These are phyloP conservation scores for Habropoda laboriosa DNA, from an alignment of 1,140 invertebrate genomes.

Conservation along the genomic window DNA sequence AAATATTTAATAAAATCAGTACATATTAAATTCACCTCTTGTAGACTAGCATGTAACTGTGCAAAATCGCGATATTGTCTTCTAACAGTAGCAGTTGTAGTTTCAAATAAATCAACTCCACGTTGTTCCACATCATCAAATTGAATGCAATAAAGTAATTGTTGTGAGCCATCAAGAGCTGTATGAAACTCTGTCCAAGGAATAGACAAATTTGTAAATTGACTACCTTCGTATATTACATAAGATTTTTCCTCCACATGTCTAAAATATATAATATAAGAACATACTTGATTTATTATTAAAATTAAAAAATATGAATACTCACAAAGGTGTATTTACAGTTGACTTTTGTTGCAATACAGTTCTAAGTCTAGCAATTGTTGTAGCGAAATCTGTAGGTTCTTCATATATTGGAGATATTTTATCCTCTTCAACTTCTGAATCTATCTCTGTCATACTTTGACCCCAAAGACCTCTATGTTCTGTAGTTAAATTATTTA, in stretches of 20 bases:
- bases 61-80: slow-evolving; percentile 77
- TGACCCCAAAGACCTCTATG: slow-evolving; percentile 76
- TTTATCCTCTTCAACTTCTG: slow-evolving; percentile 72
- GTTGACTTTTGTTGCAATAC: slow-evolving; percentile 85
- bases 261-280: slow-evolving; percentile 55
- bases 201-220: slow-evolving; percentile 75
- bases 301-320: slow-evolving; percentile 3
- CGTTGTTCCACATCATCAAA: slow-evolving; percentile 78
- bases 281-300: background rate
- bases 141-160: slow-evolving; percentile 79
- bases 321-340: slow-evolving; percentile 77
- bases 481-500: slow-evolving; percentile 71
- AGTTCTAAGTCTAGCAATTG: slow-evolving; percentile 87
- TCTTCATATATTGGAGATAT: slow-evolving; percentile 86
- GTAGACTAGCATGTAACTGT: slow-evolving; percentile 73
- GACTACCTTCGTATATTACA: slow-evolving; percentile 71
- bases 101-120: slow-evolving; percentile 76
- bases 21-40: slow-evolving; percentile 66
- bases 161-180: slow-evolving; percentile 76
- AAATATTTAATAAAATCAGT: background rate
- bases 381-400: slow-evolving; percentile 87
- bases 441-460: slow-evolving; percentile 67
- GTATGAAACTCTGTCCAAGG: slow-evolving; percentile 78
- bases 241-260: slow-evolving; percentile 76
- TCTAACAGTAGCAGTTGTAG: slow-evolving; percentile 76